Percentiles rank a stretch among this genome's conserved stretches.
Conservation (phyloP, 2,797 vertebrate species). For the Rachycentron canadum region DNA sequence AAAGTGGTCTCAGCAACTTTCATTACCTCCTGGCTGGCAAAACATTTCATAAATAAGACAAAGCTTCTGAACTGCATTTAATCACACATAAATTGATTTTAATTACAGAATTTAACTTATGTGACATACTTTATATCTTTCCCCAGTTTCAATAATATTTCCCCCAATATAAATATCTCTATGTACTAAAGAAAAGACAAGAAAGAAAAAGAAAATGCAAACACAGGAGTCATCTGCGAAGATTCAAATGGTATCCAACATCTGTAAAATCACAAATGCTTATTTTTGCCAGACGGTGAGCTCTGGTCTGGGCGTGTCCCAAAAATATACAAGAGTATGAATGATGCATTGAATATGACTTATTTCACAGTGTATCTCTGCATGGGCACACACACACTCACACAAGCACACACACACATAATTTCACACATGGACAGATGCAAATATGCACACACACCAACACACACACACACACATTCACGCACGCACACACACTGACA, state of each 20-base stretch:
- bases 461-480: constrained; percentile 5
- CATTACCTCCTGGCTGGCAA: constrained; percentile 57
- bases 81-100: constrained; percentile 76
- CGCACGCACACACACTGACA: constrained; percentile 1
- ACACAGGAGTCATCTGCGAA: constrained; percentile 43
- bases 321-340: constrained; percentile 78
- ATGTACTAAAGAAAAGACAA: constrained; percentile 67
- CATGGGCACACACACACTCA: constrained; percentile 44
- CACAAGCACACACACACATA: neutral
- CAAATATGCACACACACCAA: constrained; percentile 19
- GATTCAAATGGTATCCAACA: constrained; percentile 61
- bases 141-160: constrained; percentile 55
- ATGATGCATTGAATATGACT: constrained; percentile 72
- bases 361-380: constrained; percentile 83
- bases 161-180: constrained; percentile 78
- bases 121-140: constrained; percentile 58
- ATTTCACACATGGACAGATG: constrained; percentile 9
- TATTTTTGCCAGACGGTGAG: constrained; percentile 62
- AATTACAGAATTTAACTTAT: constrained; percentile 80
- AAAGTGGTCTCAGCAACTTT: constrained; percentile 37
- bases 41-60: constrained; percentile 77
- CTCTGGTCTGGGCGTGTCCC: constrained; percentile 59
- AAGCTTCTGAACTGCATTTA: constrained; percentile 76
- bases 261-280: constrained; percentile 70
- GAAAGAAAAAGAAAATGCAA: constrained; percentile 53